phyloP scores from a whole-genome alignment of 2,797 vertebrate species.

The Setipinna tenuifilis region DNA sequence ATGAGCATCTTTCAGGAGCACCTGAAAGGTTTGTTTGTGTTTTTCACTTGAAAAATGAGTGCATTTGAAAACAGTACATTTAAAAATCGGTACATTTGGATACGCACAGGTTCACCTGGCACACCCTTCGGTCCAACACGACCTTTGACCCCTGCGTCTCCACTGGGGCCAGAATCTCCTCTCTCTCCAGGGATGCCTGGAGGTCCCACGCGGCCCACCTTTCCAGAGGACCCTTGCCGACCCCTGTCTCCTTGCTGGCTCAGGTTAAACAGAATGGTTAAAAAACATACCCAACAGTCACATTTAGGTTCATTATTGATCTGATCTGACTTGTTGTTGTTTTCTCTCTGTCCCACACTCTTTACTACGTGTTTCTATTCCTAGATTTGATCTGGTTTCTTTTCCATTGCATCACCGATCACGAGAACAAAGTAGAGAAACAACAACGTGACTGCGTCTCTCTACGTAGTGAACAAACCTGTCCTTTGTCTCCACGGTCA shows the following conservation, averaged over 20 bases:
- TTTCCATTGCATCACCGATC: background rate
- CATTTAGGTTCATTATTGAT: background rate
- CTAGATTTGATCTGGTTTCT: no score
- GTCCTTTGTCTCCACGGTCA: slow-evolving; percentile 76
- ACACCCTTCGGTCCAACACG: slow-evolving; percentile 71
- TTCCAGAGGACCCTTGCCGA: slow-evolving; percentile 60
- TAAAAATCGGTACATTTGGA: background rate
- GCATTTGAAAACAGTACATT: no score
- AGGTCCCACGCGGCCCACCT: slow-evolving; percentile 67
- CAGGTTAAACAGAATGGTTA: background rate
- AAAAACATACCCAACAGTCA: background rate
- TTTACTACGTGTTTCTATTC: background rate
- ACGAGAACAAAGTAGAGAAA: background rate
- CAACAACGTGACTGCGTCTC: background rate
- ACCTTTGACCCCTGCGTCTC: slow-evolving; percentile 72
- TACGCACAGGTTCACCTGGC: slow-evolving; percentile 72
- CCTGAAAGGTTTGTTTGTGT: background rate
- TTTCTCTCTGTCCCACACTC: no score
- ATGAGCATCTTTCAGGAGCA: no score
- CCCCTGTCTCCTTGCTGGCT: slow-evolving; percentile 73
- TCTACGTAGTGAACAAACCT: slow-evolving; percentile 63
- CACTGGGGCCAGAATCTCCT: slow-evolving; percentile 68
- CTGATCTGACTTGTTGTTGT: background rate
- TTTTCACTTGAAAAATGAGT: background rate
- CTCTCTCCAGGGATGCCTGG: slow-evolving; percentile 78